These are phyloP conservation scores for Gallinago jamesoni DNA, from an alignment of 2,113 vertebrate species.

Conservation along the genomic window DNA sequence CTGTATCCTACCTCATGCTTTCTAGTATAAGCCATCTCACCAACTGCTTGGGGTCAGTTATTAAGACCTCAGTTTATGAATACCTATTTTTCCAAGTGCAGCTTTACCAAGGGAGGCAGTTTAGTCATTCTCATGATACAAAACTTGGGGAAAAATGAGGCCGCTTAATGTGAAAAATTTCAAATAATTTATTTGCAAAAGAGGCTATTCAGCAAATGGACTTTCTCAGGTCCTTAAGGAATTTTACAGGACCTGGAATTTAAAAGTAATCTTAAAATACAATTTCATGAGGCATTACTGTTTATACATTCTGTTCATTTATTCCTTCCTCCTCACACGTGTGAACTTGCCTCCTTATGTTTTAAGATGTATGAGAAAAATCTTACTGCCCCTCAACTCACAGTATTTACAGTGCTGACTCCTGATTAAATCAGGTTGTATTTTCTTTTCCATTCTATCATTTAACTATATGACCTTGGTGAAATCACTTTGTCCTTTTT, in stretches of 20 bases:
- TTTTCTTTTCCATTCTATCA: not conserved
- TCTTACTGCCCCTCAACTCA: not conserved
- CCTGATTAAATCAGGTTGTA: not conserved
- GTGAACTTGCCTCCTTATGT: not conserved
- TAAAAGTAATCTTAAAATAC: not conserved
- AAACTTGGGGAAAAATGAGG: not conserved
- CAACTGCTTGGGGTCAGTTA: not conserved
- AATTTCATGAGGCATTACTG: not conserved
- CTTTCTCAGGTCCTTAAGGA: not conserved
- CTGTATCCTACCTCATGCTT: conserved; percentile 5
- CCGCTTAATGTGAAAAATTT: not conserved
- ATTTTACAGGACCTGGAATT: not conserved
- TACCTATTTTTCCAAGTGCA: not conserved
- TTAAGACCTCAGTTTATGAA: not conserved
- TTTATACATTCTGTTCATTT: not conserved
- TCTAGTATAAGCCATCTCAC: not conserved
- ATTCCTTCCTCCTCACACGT: not conserved
- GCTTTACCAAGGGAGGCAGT: not conserved
- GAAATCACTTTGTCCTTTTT: not conserved
- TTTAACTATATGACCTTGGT: not conserved
- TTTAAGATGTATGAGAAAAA: not conserved
- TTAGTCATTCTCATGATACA: not conserved
- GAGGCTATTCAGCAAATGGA: not conserved
- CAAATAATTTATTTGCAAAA: not conserved
- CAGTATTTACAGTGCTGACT: not conserved